Evolutionary conservation across 2,797 vertebrate genomes (phyloP), one percentile per base, ranked within the genome.

Genomic region (Sebastes vulpes): DNA sequence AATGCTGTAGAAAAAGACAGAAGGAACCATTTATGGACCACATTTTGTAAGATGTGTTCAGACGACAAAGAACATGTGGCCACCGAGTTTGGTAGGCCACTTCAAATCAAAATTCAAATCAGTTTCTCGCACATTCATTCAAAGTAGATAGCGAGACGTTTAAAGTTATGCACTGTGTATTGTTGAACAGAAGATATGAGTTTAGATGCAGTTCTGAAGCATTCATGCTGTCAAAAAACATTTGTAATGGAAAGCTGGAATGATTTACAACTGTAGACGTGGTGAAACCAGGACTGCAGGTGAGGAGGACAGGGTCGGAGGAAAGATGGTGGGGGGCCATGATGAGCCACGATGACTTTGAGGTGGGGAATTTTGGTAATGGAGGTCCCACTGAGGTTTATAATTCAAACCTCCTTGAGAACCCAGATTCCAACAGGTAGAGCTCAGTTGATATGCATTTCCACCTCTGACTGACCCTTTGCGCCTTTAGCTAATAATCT

Each of bases 261-360:
- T 23, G 64, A 71, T 75, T 68, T 70, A 53, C 50, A 12, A 29
- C 54, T 9, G 9, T 25, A 9, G 14, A 32, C 29, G 12, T 67
- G 52, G 63, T 38, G 67, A 72, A 71, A 72, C 12, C 58, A 9
- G 65, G 57, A 38, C 54, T 28, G 46, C 23, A n/a, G 46, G 57
- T 67, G 29, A 65, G 56, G 56, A 72, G 56, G 48, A 53, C n/a
- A 20, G 9, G 29, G 26, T 65, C 26, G 9, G 26, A 52, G 31
- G 66, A 65, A 29, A 28, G 54, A 70, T 75, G 65, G 65, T 35
- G 8, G 18, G 72, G 53, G n/a, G 25, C 16, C 20, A 26, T 46
- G 64, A 82, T 78, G 65, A 84, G 69, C 54, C 31, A 59, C 58
- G 73, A 84, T 87, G 80, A 90, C 60, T 87, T 66, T 69, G 67